Evolutionary conservation across 2,888 invertebrate species (phyloP).

Genomic region (Chesias legatella): DNA sequence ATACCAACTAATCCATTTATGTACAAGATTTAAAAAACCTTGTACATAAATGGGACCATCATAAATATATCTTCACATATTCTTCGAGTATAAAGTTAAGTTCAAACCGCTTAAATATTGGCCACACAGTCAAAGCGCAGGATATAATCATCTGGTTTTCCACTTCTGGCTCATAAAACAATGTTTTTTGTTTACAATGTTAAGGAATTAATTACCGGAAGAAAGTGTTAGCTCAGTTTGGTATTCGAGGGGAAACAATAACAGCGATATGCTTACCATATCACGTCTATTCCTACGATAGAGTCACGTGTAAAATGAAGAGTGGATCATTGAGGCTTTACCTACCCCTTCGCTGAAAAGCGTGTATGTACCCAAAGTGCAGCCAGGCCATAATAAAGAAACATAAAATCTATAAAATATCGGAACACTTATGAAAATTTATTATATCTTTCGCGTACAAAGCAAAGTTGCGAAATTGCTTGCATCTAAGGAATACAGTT

Average conservation of each 20-base stretch:
- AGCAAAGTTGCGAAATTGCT: conserved; percentile 21
- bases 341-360: too few species aligned
- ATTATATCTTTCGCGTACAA: conserved; percentile 11
- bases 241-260: too few species aligned
- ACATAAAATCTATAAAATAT: conserved; percentile 7
- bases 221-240: too few species aligned
- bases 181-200: neutral
- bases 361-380: conserved; percentile 17
- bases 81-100: too few species aligned
- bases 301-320: too few species aligned
- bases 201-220: conserved; percentile 4
- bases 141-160: neutral
- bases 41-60: neutral
- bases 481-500: conserved; percentile 29
- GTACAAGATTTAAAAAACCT: neutral
- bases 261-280: too few species aligned
- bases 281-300: too few species aligned
- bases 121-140: neutral
- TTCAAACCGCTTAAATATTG: too few species aligned
- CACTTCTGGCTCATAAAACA: neutral
- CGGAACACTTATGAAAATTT: conserved; percentile 14
- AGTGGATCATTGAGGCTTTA: too few species aligned
- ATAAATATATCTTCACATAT: too few species aligned
- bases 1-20: too few species aligned
- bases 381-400: conserved; percentile 18